Evolutionary conservation across 2,888 invertebrate species (phyloP).

Genomic region (Ctenicera cuprea): DNA sequence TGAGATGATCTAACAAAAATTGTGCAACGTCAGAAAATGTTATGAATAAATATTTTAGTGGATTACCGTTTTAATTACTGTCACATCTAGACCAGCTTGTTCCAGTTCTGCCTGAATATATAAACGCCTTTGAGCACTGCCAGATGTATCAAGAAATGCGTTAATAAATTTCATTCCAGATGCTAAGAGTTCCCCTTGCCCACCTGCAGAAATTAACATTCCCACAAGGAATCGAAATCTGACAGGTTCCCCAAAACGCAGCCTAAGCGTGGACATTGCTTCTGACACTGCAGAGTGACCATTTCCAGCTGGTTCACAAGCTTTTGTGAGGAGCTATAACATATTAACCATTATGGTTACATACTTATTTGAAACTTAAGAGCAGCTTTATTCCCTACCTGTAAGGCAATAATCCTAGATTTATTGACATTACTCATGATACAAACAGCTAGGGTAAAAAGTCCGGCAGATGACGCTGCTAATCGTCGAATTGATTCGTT

Average conservation of each 20-base stretch:
- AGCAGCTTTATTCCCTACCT: constrained; percentile 75
- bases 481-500: constrained; percentile 86
- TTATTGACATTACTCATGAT: constrained; percentile 93
- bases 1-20: constrained; percentile 76
- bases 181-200: constrained; percentile 82
- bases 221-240: constrained; percentile 93
- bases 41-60: not conserved
- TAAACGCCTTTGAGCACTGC: constrained; percentile 83
- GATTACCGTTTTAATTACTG: constrained; percentile 77
- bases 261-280: constrained; percentile 90
- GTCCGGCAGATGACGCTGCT: constrained; percentile 86
- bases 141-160: constrained; percentile 85
- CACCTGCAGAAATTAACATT: constrained; percentile 87
- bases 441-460: constrained; percentile 89
- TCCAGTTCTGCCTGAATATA: constrained; percentile 91
- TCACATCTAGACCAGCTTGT: constrained; percentile 86
- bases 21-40: not conserved
- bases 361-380: too few relatives aligned
- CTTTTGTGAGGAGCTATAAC: constrained; percentile 85
- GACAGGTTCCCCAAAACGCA: constrained; percentile 94
- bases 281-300: constrained; percentile 93
- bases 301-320: constrained; percentile 83
- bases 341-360: not conserved
- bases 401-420: constrained; percentile 88
- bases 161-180: constrained; percentile 91